Evolutionary conservation across 2,797 vertebrate genomes (phyloP), one percentile per base, ranked within the genome.

Genomic region (Enteromius treurensis): DNA sequence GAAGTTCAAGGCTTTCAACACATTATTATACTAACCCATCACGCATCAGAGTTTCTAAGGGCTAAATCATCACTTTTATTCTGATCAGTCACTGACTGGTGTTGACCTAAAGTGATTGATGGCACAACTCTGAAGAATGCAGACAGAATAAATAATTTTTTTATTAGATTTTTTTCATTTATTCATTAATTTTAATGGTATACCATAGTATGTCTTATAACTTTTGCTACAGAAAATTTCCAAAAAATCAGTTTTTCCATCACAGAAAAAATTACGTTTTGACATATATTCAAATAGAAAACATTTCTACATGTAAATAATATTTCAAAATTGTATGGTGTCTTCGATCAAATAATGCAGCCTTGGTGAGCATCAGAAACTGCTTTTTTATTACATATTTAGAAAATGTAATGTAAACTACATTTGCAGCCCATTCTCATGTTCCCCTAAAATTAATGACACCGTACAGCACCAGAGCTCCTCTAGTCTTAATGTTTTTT

Each of bases 1-100:
- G 37, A 77, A 29, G 76, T 78, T 34, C 58, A 64, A 78, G 58
- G 19, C 42, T 74, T 81, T 81, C 21, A 64, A 64, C 42, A 81
- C 42, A 81, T 34, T 62, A 74, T 64, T 73, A 74, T 11, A 81
- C 55, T 26, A 60, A 47, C 23, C 51, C 51, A 71, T 81, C 55
- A 11, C 51, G 19, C 29, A 62, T 60, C 40, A 73, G 13, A 23
- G 14, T 34, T 49, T 71, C 23, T 32, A 51, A 5, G 47, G 13
- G 29, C 14, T 17, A 77, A 42, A 64, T 76, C 34, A 40, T 68
- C 8, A 6, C 1, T 42, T 68, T 79, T 53, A 80, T 37, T 53
- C 9, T 40, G 34, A 58, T 71, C 51, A 71, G 34, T 32, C 40
- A 14, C 2, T 42, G 47, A 53, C 14, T 40, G 9, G 17, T 68